A percentile compares a stretch with the other conserved stretches of the same genome.
Conservation (phyloP, 2,888 invertebrate species). For the Aromia moschata region DNA sequence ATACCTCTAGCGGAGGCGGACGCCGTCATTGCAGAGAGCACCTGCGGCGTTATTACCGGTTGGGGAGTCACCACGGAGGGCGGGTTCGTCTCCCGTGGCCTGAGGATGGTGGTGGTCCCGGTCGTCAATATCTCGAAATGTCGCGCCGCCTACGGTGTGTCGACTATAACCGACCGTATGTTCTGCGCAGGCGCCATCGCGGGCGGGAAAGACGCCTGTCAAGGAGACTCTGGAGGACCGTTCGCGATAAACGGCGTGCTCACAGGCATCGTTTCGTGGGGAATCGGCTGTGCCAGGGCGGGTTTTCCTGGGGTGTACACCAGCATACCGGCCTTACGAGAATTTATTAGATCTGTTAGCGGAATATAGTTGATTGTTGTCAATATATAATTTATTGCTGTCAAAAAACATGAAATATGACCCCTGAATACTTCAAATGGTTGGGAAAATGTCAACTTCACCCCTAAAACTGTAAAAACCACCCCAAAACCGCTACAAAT, state of each 20-base stretch:
- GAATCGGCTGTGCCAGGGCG: conserved; percentile 48
- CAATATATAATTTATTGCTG: too few species aligned
- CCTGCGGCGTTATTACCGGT: conserved; percentile 34
- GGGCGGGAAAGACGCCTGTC: conserved; percentile 62
- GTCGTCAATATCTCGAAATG: conserved; percentile 32
- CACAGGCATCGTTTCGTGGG: conserved; percentile 52
- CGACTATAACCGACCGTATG: conserved; percentile 66
- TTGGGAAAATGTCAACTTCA: too few species aligned
- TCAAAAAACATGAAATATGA: too few species aligned
- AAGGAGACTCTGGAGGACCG: conserved; percentile 55
- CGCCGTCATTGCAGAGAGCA: conserved; percentile 16
- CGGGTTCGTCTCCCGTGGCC: conserved; percentile 2
- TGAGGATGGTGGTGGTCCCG: conserved; percentile 38
- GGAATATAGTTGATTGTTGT: conserved; percentile 32
- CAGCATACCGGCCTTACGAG: conserved; percentile 43
- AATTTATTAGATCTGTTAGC: conserved; percentile 36
- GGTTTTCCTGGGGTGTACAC: conserved; percentile 49
- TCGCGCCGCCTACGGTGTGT: conserved; percentile 23
- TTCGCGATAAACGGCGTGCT: conserved; percentile 42
- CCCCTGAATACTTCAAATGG: too few species aligned
- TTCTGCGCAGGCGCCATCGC: conserved; percentile 70
- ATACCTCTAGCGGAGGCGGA: conserved; percentile 1
- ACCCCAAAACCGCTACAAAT: too few species aligned
- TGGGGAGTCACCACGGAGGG: conserved; percentile 40
- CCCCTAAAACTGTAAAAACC: too few species aligned